Evolutionary conservation across 2,797 vertebrate species (phyloP), one percentile per base, ranked within the genome.

Genomic region (Protosalanx chinensis): DNA sequence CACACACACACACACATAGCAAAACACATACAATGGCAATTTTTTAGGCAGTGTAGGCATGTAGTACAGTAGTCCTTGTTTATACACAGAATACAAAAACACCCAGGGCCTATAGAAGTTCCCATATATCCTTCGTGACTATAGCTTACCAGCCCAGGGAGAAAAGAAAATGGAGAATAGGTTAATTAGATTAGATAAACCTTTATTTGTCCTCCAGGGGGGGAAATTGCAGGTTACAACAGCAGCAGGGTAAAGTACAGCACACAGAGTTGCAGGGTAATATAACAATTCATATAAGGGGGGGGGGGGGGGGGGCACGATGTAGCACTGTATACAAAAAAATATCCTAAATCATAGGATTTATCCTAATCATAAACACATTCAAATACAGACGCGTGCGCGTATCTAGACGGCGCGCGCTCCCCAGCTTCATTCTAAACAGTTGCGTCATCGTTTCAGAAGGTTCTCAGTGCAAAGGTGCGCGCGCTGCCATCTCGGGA

Each of bases 401-500:
- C 33, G 30, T 23, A 16, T 33, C 37, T 37, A 37, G 37, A 37
- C 10, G 7, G 5, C 5, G 6, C 35, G 78, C 76, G 79, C 84
- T 82, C 10, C 37, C 5, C 5, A 37, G 7, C 37, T 37, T 37
- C 7, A 37, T 37, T 37, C 80, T 88, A 87, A 91, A 91, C 79
- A 57, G 83, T 57, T 76, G 74, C 84, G 74, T 79, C 81, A 68
- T 79, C 92, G 91, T 94, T 95, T 88, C 95, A 99, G 97, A 97
- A 98, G 97, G 96, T 99, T 99, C 94, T 99, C 97, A 82, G 97
- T 99, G 94, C 97, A 98, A 95, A 96, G 97, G 92, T 99, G 97
- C 93, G 96, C 97, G 87, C 96, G 97, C 91, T 99, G 97, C 93
- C 97, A 99, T 93, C 96, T 98, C 90, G 97, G 97, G 83, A 99